Evolutionary conservation across 23 tunicate genomes (phyloP), one percentile per base, ranked within the genome.

Genomic region (Aplidium turbinatum): DNA sequence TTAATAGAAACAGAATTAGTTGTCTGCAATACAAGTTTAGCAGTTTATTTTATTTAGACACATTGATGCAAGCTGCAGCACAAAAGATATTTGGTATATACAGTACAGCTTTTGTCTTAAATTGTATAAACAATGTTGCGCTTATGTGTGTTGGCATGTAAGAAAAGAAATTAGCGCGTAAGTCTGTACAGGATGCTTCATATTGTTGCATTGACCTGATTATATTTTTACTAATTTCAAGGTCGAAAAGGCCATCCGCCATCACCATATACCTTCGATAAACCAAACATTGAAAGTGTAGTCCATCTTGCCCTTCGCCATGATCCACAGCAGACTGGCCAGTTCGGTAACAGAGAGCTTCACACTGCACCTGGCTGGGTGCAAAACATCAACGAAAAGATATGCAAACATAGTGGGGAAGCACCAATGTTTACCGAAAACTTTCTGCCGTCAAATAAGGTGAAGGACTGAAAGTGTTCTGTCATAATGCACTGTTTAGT

Each of bases 351-450:
- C 11, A 7, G 38, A 23, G 26, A 25, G 19, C 4, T 35, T 2
- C 30, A 54, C 0, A 81, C 38, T 52, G 66, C 87, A 11, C 96
- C 96, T 9, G 63, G 34, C 0, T 88, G 96, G 96, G 77, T 88
- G 11, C 66, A 88, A 0, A 66, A 81, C n/a, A 88, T 88, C 13
- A 88, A 88, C 33, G 79, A 70, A 36, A 68, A 35, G 18, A 68
- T 75, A 36, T 36, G 70, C 58, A 88, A 88, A 21, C 96, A 89
- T 38, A 69, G 34, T 29, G 96, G 96, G 23, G 96, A 89, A 52
- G 96, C 96, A 0, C 89, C 89, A n/a, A 55, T 89, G 71, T 89
- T 89, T 39, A 42, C 85, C 9, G 89, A 82, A 33, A 82, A 78
- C 24, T 69, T 89, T 55, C 54, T 89, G 6, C 80, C 96, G 33